Base-by-base conservation (phyloP, 2,797 vertebrate genomes). In the Neosilurus mollespiculum region DNA sequence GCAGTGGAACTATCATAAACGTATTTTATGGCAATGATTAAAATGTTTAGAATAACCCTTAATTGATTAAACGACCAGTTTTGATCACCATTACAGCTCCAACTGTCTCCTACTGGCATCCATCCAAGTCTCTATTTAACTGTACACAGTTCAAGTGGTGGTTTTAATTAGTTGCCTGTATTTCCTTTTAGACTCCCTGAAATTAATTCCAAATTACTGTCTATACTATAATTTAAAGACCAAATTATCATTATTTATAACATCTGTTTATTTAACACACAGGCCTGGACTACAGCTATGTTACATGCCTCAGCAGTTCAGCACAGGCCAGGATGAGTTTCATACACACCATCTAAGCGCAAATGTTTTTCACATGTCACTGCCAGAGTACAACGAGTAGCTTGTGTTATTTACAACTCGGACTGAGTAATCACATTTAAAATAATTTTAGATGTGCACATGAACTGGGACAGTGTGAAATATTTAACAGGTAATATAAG, bases 331-430 rank as follows among this genome's bases (percentile, higher is more conserved):
- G 80, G 80, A 86, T 26, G 81, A 85, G 66, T 87, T 92, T 94
- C 90, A 91, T 92, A 92, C 83, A 49, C 88, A 89, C 87, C 70
- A 82, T 87, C 89, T 90, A 93, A 88, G 87, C 89, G 18, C 85
- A 86, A 58, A 85, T 84, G 75, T 78, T 70, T 88, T 84, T 90
- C 91, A 89, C 87, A 92, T 59, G 81, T 88, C 81, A 30, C 61
- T 86, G 71, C 73, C 62, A 79, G 64, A 80, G 81, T 30, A 84
- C 66, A 77, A 64, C 6, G 54, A 73, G 79, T 82, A 58, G 3
- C 56, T 12, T 43, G 64, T 2, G 12, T 78, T 51, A 51, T 81
- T 81, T 62, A 62, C 59, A 69, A 62, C 59, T 59, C n/a, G 37
- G 7, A 34, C 58, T 86, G 37, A 22, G 49, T 72, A 83, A 75